Conservation (phyloP, 2,113 vertebrate species). For the Dromas ardeola region DNA sequence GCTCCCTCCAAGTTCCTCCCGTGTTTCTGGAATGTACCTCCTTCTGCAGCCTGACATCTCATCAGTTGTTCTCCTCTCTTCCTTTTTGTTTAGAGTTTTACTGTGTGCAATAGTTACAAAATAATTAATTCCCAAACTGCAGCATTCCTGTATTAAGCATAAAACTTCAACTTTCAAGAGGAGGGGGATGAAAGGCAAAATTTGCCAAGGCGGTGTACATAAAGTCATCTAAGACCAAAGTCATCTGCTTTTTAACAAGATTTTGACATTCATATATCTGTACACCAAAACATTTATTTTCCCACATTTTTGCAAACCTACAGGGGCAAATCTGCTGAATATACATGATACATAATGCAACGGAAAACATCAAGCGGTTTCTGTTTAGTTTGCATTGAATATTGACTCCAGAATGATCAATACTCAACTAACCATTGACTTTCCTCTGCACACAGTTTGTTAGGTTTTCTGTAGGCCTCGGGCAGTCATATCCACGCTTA, state of each 20-base stretch:
- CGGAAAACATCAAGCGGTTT: not conserved
- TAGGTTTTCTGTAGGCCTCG: not conserved
- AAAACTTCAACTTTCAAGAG: not conserved
- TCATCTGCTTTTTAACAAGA: not conserved
- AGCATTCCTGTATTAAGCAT: not conserved
- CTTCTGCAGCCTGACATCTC: not conserved
- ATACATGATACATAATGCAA: not conserved
- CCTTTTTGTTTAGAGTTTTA: not conserved
- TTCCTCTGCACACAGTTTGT: not conserved
- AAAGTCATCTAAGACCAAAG: not conserved
- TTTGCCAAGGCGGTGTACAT: too few relatives aligned
- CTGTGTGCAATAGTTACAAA: not conserved
- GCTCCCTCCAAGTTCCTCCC: not conserved
- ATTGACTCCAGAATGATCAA: not conserved
- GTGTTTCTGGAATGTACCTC: not conserved
- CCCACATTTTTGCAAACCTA: not conserved
- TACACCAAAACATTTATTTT: not conserved
- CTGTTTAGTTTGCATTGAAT: not conserved
- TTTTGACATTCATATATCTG: not conserved
- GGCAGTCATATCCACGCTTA: conserved; percentile 30
- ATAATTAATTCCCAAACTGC: not conserved
- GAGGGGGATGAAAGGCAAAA: not conserved
- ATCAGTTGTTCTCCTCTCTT: not conserved
- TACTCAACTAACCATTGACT: not conserved
- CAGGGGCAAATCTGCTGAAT: not conserved